Evolutionary conservation across 1,140 invertebrate genomes (phyloP), one percentile per base, ranked within the genome.

Genomic region (Lepidurus arcticus): DNA sequence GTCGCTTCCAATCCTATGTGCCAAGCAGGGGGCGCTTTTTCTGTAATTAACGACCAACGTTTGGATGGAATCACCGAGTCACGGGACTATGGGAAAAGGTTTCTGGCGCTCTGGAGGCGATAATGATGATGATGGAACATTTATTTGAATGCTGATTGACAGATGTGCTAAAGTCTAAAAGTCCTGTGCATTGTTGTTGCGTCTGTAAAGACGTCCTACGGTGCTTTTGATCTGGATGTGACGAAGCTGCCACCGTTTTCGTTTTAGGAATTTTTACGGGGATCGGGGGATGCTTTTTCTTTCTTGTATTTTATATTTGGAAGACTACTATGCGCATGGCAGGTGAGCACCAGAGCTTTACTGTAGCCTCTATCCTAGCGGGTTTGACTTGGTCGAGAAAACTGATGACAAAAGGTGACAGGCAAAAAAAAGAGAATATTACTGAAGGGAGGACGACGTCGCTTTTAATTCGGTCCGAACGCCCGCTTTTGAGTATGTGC

Each of bases 341-440:
- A 65, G 53, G 53, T 65, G 53, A 65, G 16, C 16, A 65, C 0
- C 16, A 21, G 8, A 65, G 53, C 21, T 13, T 21, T 65, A 65
- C 5, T 21, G 53, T 65, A 65, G 4, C n/a, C 53, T 21, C 0
- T 34, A 3, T 65, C 8, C 16, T 65, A 13, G n/a, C 16, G 53
- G 45, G 45, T 47, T 65, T 65, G 53, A 65, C n/a, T 65, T 21
- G 53, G 34, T 21, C 53, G 4, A 4, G 6, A 9, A 65, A 65
- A 65, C 53, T 65, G 53, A 65, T 65, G 53, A 65, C 53, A 65
- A 65, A 65, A 65, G 53, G n/a, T 65, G 53, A 65, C 53, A 65
- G 53, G 53, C 53, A 34, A 34, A 34, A 34, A 34, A 34, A 34
- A 34, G 34, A 34, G 3, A 34, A 34, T 34, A 34, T 3, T 34